These are phyloP conservation scores for Cynoglossus semilaevis DNA, from an alignment of 2,113 vertebrate genomes.

Conservation along the genomic window DNA sequence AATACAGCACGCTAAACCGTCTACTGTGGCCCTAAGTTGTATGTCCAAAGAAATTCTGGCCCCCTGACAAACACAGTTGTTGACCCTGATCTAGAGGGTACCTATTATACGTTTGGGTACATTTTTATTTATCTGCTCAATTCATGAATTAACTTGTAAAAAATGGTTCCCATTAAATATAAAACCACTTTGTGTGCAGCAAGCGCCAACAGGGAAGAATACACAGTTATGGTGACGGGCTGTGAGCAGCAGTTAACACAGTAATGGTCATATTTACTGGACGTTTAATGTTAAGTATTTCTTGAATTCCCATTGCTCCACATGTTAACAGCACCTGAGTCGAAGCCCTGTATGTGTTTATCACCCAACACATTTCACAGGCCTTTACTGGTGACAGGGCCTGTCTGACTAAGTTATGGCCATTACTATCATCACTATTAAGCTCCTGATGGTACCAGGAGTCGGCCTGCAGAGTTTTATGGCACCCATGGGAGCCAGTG, in stretches of 20 bases:
- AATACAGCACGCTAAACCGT: too few relatives aligned
- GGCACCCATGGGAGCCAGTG: constrained; percentile 46
- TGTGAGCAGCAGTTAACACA: constrained; percentile 17
- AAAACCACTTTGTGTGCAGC: constrained; percentile 74
- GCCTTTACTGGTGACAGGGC: constrained; percentile 19
- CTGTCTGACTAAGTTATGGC: constrained; percentile 58
- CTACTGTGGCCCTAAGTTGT: too few relatives aligned
- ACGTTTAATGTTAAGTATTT: constrained; percentile 53
- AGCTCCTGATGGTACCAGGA: constrained; percentile 50
- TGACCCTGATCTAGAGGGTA: too few relatives aligned
- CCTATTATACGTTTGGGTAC: too few relatives aligned
- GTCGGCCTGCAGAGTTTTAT: constrained; percentile 40
- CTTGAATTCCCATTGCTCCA: constrained; percentile 30
- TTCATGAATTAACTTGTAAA: neutral
- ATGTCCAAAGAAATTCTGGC: too few relatives aligned
- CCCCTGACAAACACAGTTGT: too few relatives aligned
- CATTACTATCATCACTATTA: constrained; percentile 61
- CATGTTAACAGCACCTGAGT: constrained; percentile 37
- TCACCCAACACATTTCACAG: constrained; percentile 48
- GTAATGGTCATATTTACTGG: constrained; percentile 38
- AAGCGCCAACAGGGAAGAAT: constrained; percentile 62
- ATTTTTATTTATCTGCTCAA: constrained; percentile 24
- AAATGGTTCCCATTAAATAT: constrained; percentile 9
- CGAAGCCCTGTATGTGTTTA: constrained; percentile 31
- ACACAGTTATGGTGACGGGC: neutral